Evolutionary conservation across 2,888 invertebrate genomes (phyloP), one percentile per base, ranked within the genome.

Genomic region (Vesta saturnalis): DNA sequence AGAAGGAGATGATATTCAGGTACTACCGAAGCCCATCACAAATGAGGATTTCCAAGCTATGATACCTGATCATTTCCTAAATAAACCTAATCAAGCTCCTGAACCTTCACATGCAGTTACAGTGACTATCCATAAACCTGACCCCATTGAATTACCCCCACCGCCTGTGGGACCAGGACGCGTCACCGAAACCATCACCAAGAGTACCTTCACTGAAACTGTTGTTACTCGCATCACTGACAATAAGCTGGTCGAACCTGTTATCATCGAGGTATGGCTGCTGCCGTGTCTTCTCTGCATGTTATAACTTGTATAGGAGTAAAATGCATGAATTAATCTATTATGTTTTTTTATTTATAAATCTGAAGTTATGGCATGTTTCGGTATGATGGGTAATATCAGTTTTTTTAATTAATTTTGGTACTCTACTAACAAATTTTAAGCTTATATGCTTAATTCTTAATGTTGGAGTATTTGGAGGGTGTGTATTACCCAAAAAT

Each of bases 41-140:
- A 94, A 91, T 89, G 94, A 94, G 88, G 94, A 95, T 87, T 95
- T 95, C 89, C 94, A 94, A 90, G 94, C 95, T 87, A 94, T 95
- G 94, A 95, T 95, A 81, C 95, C 95, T 80, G 91, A 94, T 83
- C 95, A 94, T 87, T 95, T 95, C 90, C 91, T 94, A 76, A 81
- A 81, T 70, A 72, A 74, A 69, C 72, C 76, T 49, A 59, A 82
- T 82, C 77, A 83, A 56, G 58, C 70, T 63, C 52, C 73, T 60
- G 69, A 73, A 64, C 72, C 72, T 63, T 59, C 72, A 69, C 77
- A 79, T 73, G 85, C 89, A 81, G 94, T 95, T 77, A 93, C 94
- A 71, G 94, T 96, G 78, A 95, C 94, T 74, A 94, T 96, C 83
- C 92, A 93, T 86, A 91, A 93, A 83, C 88, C 89, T 65, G 86